phyloP scores from a whole-genome alignment of 2,888 invertebrate species.

The Busseola fusca region DNA sequence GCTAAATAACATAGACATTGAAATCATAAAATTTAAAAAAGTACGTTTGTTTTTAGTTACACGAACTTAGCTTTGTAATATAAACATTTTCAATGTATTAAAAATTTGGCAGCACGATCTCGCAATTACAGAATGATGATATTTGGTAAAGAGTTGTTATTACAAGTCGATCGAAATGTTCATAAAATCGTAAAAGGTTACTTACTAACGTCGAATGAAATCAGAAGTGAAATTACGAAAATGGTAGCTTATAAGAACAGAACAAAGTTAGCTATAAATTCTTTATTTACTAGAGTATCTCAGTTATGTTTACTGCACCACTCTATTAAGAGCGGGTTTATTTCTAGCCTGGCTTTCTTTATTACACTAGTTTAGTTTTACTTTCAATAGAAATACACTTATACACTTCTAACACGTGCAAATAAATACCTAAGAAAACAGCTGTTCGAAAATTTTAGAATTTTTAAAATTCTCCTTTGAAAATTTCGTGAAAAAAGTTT shows the following conservation, averaged over 20 bases:
- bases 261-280: slow-evolving; percentile 7
- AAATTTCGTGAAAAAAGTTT: neutral
- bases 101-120: neutral
- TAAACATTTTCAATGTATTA: neutral
- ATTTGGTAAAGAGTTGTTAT: slow-evolving; percentile 19
- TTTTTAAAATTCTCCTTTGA: neutral
- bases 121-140: slow-evolving; percentile 7
- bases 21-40: neutral
- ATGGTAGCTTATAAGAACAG: slow-evolving; percentile 7
- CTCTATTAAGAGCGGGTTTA: slow-evolving; percentile 36
- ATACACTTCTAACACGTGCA: neutral
- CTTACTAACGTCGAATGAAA: slow-evolving; percentile 28
- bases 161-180: slow-evolving; percentile 27
- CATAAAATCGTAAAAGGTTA: slow-evolving; percentile 18
- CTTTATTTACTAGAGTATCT: slow-evolving; percentile 6
- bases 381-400: slow-evolving; percentile 37
- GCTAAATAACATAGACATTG: neutral
- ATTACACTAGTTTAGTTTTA: slow-evolving; percentile 30
- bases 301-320: slow-evolving; percentile 8
- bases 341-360: slow-evolving; percentile 45
- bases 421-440: neutral
- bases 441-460: too few relatives aligned
- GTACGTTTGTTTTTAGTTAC: neutral
- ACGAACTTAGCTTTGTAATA: neutral
- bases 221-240: slow-evolving; percentile 28